Base-by-base conservation (phyloP, 1,140 invertebrate species). In the Tetragonula clypearis region DNA sequence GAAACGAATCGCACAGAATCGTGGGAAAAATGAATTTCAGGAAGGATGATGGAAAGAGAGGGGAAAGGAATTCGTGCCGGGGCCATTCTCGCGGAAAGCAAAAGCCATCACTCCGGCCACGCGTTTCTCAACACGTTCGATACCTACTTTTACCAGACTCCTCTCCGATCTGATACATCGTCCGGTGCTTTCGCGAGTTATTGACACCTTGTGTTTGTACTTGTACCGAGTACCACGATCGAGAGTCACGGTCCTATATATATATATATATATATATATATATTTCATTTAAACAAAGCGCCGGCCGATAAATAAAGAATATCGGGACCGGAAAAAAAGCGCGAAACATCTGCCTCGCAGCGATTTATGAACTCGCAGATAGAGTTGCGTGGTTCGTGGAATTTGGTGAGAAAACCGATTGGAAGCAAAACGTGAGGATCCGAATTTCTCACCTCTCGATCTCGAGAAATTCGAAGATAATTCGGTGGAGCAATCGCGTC, bases 401-500 rank as follows among this genome's bases (percentile, higher is more conserved):
- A 82, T 82, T 82, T 75, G 14, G 15, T 21, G 14, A 8, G 11
- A 41, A 12, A 26, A n/a, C 23, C 12, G 2, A 35, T 4, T 41
- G 12, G 21, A 53, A 41, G 1, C 72, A 15, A 15, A 0, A 11
- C n/a, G 58, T 35, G 35, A 35, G 23, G 8, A 65, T 23, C 60
- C 71, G 58, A 76, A 62, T 66, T 60, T 19, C n/a, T 41, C 53
- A 26, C 21, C 73, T 82, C 76, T 82, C 30, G 60, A 82, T 82
- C 72, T 82, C 73, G 26, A 49, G 62, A 82, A 82, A 82, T 68
- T 76, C 72, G 9, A 56, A 56, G 73, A 82, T 82, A 68, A 68
- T 82, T 82, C 53, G 21, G 1, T 41, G 41, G 69, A n/a, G 26
- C 60, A 66, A 66, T 35, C 60, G 62, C 68, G 68, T 82, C 80